Base-by-base conservation (phyloP, 2,888 invertebrate species). In the Argyresthia albistria region DNA sequence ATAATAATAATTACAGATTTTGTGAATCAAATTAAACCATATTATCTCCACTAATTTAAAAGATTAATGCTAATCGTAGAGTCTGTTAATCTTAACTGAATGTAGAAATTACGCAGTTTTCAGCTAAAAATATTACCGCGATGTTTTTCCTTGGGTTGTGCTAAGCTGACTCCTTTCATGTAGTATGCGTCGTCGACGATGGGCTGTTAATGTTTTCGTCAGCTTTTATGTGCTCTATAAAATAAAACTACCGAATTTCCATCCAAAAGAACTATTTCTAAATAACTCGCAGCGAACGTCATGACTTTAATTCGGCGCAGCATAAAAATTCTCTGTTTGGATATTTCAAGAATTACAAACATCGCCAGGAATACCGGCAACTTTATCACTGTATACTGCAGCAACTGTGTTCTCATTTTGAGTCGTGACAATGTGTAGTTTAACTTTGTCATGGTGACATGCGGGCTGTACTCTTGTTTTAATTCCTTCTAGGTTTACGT, bases 261-360 rank as follows among this genome's bases (percentile, higher is more conserved):
- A 80, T 73, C 77, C 76, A 71, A 76, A 76, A 80, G 76, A 73
- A 51, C 45, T 51, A 51, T 51, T 51, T 51, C 51, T 51, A 51
- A 43, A 51, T 42, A 35, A 43, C 51, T 35, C 14, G 35, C 15
- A 14, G 35, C 45, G 43, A 35, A 48, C 51, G 51, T 51, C 51
- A 51, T 51, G 51, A 9, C 45, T 42, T 43, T 76, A 73, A 77
- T 73, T 72, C 73, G 69, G 71, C 70, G 69, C 71, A 71, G 69
- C 74, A 72, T 76, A 71, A 73, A 69, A 76, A 70, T 71, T 73
- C 74, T 76, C 73, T 80, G 76, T 80, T 80, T 80, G 79, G 43
- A 43, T 43, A 51, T 76, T 78, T 79, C 73, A 74, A 80, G 76
- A 80, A 76, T 79, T 77, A 73, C 81, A 80, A 81, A 78, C 80